These are phyloP conservation scores for Lepus europaeus DNA, from an alignment of 2,113 vertebrate genomes.

Conservation along the genomic window DNA sequence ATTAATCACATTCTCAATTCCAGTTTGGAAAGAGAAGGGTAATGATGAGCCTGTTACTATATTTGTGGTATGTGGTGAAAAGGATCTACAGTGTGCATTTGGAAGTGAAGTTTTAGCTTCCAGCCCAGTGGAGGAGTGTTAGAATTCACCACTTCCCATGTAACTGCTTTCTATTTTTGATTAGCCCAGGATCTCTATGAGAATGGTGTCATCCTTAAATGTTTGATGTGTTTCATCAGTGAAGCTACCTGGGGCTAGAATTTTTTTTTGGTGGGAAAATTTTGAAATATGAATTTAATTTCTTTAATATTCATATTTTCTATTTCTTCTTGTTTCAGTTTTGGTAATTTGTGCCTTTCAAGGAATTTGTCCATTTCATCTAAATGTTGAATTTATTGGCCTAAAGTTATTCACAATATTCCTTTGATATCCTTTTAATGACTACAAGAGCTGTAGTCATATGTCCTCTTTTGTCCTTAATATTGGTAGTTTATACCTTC, in stretches of 20 bases:
- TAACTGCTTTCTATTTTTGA: conserved; percentile 35
- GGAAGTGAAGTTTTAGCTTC: neutral
- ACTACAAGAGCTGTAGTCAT: conserved; percentile 4
- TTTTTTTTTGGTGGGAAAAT: conserved; percentile 45
- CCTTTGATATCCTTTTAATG: conserved; percentile 67
- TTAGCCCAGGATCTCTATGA: conserved; percentile 4
- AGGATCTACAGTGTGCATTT: neutral
- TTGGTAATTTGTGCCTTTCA: conserved; percentile 75
- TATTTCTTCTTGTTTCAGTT: conserved; percentile 73
- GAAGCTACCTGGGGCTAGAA: conserved; percentile 41
- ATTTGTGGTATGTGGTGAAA: neutral
- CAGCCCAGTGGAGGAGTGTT: neutral
- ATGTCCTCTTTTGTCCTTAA: conserved; percentile 56
- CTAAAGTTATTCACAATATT: conserved; percentile 55
- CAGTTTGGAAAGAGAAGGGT: neutral
- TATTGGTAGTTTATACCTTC: conserved; percentile 50
- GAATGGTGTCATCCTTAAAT: neutral
- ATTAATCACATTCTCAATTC: neutral
- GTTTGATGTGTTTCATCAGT: neutral
- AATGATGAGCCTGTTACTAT: neutral
- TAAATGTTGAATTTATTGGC: conserved; percentile 73
- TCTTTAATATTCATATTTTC: conserved; percentile 70
- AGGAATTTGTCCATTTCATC: conserved; percentile 70
- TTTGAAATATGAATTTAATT: conserved; percentile 70
- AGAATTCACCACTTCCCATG: neutral